Conservation (phyloP, 1,140 invertebrate species). For the Patella vulgata region DNA sequence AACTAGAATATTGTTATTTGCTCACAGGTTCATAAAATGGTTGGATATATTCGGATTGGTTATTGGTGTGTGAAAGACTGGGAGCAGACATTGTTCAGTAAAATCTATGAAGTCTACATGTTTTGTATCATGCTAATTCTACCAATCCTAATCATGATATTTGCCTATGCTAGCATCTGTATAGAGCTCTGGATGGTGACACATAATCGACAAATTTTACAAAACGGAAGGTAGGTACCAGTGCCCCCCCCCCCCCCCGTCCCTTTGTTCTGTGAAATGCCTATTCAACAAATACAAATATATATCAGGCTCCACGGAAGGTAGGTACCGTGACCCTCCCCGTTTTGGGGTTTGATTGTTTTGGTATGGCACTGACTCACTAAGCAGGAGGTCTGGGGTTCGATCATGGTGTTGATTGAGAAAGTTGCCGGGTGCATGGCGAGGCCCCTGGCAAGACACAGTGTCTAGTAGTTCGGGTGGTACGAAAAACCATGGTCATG, state of each 20-base stretch:
- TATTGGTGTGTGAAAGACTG: slow-evolving; percentile 75
- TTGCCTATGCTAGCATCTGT: slow-evolving; percentile 76
- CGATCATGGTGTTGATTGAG: no score
- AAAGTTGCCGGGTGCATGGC: no score
- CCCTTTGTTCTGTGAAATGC: no score
- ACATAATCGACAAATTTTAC: slow-evolving; percentile 24
- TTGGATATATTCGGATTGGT: slow-evolving; percentile 36
- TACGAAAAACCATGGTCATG: no score
- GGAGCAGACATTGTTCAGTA: slow-evolving; percentile 68
- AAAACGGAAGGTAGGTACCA: slow-evolving; percentile 7
- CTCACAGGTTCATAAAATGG: slow-evolving; percentile 40
- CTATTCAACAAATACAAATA: slow-evolving; percentile 6
- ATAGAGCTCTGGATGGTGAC: slow-evolving; percentile 72
- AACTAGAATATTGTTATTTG: no score
- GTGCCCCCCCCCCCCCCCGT: no score
- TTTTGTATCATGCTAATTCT: slow-evolving; percentile 74
- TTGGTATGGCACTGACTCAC: not conserved
- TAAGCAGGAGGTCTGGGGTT: not conserved
- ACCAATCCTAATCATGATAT: slow-evolving; percentile 75
- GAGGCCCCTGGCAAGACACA: no score
- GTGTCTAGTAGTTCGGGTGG: no score
- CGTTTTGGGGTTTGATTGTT: not conserved
- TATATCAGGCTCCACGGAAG: slow-evolving; percentile 11
- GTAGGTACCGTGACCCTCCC: not conserved
- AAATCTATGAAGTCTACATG: slow-evolving; percentile 77